phyloP scores from a whole-genome alignment of 2,797 vertebrate species.

The Schizothorax lantsangensis region DNA sequence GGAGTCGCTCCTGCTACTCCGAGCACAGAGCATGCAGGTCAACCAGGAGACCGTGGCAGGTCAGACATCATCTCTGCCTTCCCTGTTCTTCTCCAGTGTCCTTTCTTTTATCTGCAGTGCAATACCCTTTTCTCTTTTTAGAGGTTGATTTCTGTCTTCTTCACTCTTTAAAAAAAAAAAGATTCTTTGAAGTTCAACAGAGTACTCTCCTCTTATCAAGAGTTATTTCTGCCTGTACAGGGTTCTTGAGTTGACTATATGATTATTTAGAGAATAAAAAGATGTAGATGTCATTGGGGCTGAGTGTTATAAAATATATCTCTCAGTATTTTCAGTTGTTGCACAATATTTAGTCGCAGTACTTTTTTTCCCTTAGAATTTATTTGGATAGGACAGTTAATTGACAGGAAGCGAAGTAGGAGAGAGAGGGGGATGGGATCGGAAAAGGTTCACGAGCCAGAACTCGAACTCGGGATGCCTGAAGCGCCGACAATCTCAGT shows the following conservation, averaged over 20 bases:
- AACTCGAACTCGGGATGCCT: too few relatives aligned
- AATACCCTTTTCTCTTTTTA: background rate
- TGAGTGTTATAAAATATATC: background rate
- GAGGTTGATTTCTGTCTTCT: background rate
- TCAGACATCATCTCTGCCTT: conserved; percentile 5
- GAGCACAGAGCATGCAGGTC: conserved; percentile 85
- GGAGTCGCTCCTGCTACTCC: conserved; percentile 88
- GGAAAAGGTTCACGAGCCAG: too few relatives aligned
- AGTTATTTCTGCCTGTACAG: background rate
- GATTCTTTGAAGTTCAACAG: background rate
- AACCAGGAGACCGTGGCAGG: conserved; percentile 93
- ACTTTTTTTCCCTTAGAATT: too few relatives aligned
- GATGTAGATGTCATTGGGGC: background rate
- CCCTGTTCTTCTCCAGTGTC: background rate
- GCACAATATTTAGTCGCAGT: background rate
- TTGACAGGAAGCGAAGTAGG: too few relatives aligned
- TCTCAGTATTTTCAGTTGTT: background rate
- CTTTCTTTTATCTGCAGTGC: background rate
- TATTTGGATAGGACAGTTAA: too few relatives aligned
- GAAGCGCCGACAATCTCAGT: background rate
- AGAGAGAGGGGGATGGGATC: too few relatives aligned
- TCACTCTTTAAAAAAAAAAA: background rate
- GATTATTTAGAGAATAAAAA: background rate
- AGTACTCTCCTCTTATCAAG: background rate
- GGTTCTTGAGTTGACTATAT: background rate